These are phyloP conservation scores for Bergia puertoricense DNA, from an alignment of 92 coral and sea anemone species.

Conservation along the genomic window DNA sequence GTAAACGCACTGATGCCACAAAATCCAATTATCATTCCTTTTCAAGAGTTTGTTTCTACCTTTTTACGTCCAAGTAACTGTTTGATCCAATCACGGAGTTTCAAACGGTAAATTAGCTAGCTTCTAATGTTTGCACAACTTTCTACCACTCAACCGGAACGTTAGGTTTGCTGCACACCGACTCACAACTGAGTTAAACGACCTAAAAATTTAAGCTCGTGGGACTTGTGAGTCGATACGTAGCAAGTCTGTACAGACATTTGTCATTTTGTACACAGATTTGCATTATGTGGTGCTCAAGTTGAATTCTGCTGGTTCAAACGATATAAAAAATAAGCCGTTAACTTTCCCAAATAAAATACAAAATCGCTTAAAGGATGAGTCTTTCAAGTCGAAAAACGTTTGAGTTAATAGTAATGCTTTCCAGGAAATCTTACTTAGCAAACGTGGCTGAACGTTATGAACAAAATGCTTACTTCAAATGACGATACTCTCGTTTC, in stretches of 20 bases:
- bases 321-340: neutral
- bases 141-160: no score
- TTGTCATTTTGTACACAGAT: neutral
- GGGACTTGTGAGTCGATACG: no score
- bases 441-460: neutral
- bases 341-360: conserved; percentile 22
- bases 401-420: neutral
- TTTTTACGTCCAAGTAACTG: no score
- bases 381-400: neutral
- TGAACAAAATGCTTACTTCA: neutral
- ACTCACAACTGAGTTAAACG: no score
- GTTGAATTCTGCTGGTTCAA: neutral
- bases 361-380: neutral
- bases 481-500: neutral
- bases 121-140: neutral
- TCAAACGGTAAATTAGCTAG: neutral
- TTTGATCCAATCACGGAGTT: no score
- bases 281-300: neutral
- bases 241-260: no score
- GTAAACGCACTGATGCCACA: neutral
- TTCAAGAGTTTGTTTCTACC: neutral
- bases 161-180: no score
- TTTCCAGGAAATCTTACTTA: neutral
- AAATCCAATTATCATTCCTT: neutral
- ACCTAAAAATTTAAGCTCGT: no score